Base-by-base conservation (phyloP, 1,140 invertebrate species). In the Tetramorium parvispinum region DNA sequence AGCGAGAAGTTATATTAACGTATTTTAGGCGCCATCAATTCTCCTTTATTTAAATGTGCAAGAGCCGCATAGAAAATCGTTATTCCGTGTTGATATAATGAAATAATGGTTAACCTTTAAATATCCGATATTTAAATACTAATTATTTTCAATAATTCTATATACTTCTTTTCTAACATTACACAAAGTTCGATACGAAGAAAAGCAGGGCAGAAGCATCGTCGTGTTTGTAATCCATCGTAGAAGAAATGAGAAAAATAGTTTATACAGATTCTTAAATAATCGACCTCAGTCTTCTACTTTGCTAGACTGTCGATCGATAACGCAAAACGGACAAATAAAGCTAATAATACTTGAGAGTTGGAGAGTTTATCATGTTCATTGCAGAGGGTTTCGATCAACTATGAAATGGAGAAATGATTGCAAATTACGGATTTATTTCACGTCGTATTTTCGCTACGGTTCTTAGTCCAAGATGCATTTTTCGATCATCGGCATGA, bases 61-160 rank as follows among this genome's bases (percentile, higher is more conserved):
- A 10, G 24, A 79, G n/a, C n/a, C 7, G n/a, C 16, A 40, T 32
- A 53, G 24, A 49, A 66, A 79, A 63, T 63, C 43, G 59, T 78
- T 66, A 65, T 37, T 78, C 6, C 10, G 10, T 18, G 18, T 3
- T 55, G 6, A 10, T 49, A 4, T 63, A 63, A 46, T 3, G 40
- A 11, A 0, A 18, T 10, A 40, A 40, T 40, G 11, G 18, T 59
- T 59, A 24, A 59, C 10, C 11, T 13, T 63, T 32, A 63, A 37
- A 32, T 27, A 21, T 63, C 13, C 59, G 27, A 63, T 18, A 63
- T 63, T 68, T 24, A 57, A 11, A 10, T 40, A 57, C 13, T 27
- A 76, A 59, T 59, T 59, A n/a, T 27, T 46, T 46, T 46, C 55
- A 46, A 27, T 53, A 53, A 53, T 53, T 16, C 24, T 32, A 4